Conservation (phyloP, 92 coral and sea anemone genomes). For the Heteractis magnifica region DNA sequence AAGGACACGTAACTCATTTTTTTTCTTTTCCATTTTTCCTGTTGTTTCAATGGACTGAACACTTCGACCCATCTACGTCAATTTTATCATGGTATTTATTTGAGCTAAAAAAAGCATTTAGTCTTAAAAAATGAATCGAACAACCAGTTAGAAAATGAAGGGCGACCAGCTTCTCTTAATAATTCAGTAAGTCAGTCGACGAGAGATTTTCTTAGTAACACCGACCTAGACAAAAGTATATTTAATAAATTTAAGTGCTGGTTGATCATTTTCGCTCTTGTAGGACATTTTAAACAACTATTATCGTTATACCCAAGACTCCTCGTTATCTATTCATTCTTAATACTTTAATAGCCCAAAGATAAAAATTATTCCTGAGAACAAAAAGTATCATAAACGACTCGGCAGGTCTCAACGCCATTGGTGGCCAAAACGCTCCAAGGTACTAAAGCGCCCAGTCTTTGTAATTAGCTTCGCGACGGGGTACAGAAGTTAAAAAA, state of each 20-base stretch:
- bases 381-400: conserved; percentile 6
- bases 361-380: conserved; percentile 3
- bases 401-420: neutral
- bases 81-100: neutral
- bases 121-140: neutral
- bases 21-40: neutral
- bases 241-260: neutral
- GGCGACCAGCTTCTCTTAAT: neutral
- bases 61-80: neutral
- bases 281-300: neutral
- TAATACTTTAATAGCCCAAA: conserved; percentile 14
- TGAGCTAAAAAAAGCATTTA: neutral
- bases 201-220: neutral
- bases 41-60: neutral
- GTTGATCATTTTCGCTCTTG: conserved; percentile 21
- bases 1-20: neutral
- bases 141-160: neutral
- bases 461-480: conserved; percentile 7
- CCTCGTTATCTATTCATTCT: conserved; percentile 1
- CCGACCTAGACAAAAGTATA: neutral
- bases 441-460: neutral
- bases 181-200: neutral
- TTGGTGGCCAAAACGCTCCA: conserved; percentile 12
- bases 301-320: conserved; percentile 5
- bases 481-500: neutral